Conservation (phyloP, 2,797 vertebrate species). For the Scomberomorus guttatus region DNA sequence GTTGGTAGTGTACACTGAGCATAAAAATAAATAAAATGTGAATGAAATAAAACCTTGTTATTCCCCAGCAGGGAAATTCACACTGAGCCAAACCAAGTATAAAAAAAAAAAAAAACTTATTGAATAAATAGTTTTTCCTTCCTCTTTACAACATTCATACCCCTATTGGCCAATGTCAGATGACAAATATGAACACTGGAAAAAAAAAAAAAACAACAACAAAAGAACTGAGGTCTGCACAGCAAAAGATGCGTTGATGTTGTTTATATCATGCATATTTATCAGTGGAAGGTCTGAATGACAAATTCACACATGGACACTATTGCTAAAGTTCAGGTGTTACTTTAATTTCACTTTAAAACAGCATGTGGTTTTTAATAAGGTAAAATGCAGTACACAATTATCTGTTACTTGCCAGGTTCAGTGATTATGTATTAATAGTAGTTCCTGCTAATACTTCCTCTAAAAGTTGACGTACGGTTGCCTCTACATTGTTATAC, state of each 20-base stretch:
- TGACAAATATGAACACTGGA: background rate
- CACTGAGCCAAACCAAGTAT: background rate
- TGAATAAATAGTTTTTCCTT: background rate
- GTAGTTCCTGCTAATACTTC: background rate
- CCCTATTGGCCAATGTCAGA: background rate
- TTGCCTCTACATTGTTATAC: background rate
- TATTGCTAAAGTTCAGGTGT: background rate
- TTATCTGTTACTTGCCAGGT: background rate
- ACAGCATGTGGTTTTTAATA: background rate
- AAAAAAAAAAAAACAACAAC: background rate
- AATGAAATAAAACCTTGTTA: too few relatives aligned
- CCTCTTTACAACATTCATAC: background rate
- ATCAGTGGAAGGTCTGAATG: background rate
- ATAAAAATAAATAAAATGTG: too few relatives aligned
- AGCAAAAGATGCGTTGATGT: background rate
- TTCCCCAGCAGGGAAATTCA: background rate
- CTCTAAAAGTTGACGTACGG: background rate
- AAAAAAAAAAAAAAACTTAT: background rate
- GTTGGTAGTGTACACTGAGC: background rate
- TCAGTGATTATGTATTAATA: background rate
- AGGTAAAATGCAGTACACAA: background rate
- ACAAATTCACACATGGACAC: slow-evolving; percentile 15
- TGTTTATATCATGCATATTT: too few relatives aligned
- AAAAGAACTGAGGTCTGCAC: background rate
- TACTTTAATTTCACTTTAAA: slow-evolving; percentile 30